Evolutionary conservation across 2,113 vertebrate genomes (phyloP).

Genomic region (Cettia cetti): DNA sequence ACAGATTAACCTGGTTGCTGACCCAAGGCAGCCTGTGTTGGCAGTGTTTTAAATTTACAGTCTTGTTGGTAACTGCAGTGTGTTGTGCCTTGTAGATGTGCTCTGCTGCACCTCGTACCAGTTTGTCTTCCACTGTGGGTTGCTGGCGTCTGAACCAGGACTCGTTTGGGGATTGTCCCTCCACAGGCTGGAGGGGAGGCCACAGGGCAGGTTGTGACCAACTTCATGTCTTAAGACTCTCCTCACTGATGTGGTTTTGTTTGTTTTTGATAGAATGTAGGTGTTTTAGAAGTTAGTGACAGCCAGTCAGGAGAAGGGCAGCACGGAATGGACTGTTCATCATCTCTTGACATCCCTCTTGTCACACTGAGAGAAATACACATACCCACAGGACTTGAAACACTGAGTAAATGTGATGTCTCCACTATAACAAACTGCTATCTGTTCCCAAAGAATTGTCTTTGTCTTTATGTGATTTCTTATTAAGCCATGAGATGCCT

Average conservation of each 20-base stretch:
- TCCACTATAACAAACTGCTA: neutral
- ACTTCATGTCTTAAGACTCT: neutral
- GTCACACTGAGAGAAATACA: neutral
- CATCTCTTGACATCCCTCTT: neutral
- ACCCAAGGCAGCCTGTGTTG: neutral
- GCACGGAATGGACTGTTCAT: neutral
- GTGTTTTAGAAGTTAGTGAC: neutral
- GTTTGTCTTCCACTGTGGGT: neutral
- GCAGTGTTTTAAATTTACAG: neutral
- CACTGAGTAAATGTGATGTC: neutral
- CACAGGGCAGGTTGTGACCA: neutral
- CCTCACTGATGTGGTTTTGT: neutral
- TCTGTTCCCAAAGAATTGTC: neutral
- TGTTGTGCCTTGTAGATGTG: neutral
- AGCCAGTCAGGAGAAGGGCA: neutral
- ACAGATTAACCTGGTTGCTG: neutral
- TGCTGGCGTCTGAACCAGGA: neutral
- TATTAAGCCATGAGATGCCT: neutral
- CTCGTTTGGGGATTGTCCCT: neutral
- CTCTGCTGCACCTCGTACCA: neutral
- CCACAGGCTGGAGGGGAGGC: neutral
- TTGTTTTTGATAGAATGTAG: neutral
- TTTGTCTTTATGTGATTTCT: neutral
- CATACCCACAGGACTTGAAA: neutral
- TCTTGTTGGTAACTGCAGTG: accelerated